These are phyloP conservation scores for Pelosia muscerda DNA, from an alignment of 2,888 invertebrate genomes.

Conservation along the genomic window DNA sequence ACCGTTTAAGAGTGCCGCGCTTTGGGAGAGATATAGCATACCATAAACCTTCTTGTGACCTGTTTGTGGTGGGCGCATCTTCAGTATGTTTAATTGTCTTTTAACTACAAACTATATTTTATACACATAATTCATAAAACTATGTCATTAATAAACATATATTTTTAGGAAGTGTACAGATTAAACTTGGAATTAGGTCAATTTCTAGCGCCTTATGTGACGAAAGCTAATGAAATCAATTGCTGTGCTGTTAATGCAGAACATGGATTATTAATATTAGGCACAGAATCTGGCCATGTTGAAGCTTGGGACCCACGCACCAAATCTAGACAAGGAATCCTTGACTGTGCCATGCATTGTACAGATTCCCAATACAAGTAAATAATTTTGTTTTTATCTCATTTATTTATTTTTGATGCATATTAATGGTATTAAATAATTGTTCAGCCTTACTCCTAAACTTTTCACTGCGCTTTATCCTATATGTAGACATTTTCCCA, in stretches of 20 bases:
- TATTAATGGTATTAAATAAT: background rate
- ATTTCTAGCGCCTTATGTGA: constrained; percentile 94
- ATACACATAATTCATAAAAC: background rate
- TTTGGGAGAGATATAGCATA: constrained; percentile 98
- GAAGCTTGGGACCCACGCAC: constrained; percentile 99
- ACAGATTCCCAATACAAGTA: constrained; percentile 83
- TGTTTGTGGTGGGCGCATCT: constrained; percentile 95
- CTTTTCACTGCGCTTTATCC: background rate
- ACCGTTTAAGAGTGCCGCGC: constrained; percentile 96
- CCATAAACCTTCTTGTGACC: constrained; percentile 95
- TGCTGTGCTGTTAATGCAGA: constrained; percentile 95
- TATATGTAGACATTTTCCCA: background rate
- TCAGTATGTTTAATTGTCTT: constrained; percentile 85
- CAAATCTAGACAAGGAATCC: constrained; percentile 90
- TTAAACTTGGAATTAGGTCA: constrained; percentile 98
- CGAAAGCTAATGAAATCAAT: constrained; percentile 92
- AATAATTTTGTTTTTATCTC: constrained; percentile 3
- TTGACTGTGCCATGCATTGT: constrained; percentile 93
- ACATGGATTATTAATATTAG: constrained; percentile 95
- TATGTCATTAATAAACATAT: background rate
- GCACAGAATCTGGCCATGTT: constrained; percentile 96
- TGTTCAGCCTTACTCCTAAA: background rate
- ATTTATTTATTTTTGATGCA: no score
- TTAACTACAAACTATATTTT: background rate
- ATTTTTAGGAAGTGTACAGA: constrained; percentile 94